Conservation (phyloP, 1,140 invertebrate species). For the Heliconius eleuchia region DNA sequence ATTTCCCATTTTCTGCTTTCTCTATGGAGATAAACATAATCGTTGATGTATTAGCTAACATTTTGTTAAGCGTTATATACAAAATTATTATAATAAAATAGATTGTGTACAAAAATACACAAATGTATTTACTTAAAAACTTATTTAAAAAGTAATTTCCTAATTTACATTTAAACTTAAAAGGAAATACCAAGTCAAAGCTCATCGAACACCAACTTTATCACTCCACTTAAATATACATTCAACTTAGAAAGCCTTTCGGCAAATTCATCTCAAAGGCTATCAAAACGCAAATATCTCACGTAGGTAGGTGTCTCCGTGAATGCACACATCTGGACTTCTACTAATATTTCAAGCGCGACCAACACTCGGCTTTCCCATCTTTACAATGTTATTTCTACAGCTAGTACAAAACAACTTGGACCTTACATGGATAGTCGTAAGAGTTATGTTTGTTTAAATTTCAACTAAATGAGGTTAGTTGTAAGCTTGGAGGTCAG, state of each 20-base stretch:
- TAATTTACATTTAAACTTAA: slow-evolving; percentile 8
- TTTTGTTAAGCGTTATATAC: not conserved
- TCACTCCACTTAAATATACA: slow-evolving; percentile 37
- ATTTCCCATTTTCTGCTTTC: not conserved
- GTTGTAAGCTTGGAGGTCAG: slow-evolving; percentile 53
- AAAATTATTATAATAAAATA: not conserved
- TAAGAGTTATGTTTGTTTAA: slow-evolving; percentile 40
- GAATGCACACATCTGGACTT: slow-evolving; percentile 71
- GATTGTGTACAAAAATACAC: not conserved
- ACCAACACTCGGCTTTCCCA: slow-evolving; percentile 59
- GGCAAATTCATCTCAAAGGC: slow-evolving; percentile 65
- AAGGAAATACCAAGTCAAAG: slow-evolving; percentile 26
- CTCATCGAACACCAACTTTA: slow-evolving; percentile 27
- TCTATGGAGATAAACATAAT: too few relatives aligned
- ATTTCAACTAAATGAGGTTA: slow-evolving; percentile 20
- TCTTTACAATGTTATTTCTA: slow-evolving; percentile 50
- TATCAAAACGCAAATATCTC: slow-evolving; percentile 74
- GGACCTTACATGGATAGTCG: slow-evolving; percentile 14
- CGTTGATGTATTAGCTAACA: too few relatives aligned
- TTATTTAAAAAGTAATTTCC: slow-evolving; percentile 2
- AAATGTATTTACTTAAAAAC: not conserved
- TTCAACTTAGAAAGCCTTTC: slow-evolving; percentile 46
- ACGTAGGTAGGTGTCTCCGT: slow-evolving; percentile 59
- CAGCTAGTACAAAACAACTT: not conserved
- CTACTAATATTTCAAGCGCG: slow-evolving; percentile 77